A percentile compares a stretch with the other conserved stretches of the same genome.
Evolutionary conservation across 2,888 invertebrate genomes (phyloP).

Genomic region (Lymantria dispar): DNA sequence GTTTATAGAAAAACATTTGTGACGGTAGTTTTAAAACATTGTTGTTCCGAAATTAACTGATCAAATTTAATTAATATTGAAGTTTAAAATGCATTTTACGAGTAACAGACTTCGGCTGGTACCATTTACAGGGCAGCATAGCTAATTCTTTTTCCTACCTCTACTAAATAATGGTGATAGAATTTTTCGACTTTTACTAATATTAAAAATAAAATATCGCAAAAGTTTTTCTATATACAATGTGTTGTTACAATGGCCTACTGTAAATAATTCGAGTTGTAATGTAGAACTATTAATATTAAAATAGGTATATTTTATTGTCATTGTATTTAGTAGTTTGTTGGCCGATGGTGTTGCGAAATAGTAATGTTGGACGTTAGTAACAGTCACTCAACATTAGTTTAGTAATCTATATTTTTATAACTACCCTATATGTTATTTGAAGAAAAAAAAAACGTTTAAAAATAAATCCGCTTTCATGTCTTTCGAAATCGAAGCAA

Average conservation of each 20-base stretch:
- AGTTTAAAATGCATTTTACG: no score
- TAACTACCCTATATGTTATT: neutral
- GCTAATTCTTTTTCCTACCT: neutral
- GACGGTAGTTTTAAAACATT: neutral
- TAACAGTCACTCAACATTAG: neutral
- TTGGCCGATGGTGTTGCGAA: slow-evolving; percentile 10
- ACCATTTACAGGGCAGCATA: no score
- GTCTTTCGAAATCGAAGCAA: neutral
- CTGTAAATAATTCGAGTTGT: slow-evolving; percentile 31
- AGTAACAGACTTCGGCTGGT: no score
- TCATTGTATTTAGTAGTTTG: slow-evolving; percentile 16
- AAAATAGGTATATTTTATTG: slow-evolving; percentile 26
- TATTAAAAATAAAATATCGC: neutral
- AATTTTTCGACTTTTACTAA: neutral
- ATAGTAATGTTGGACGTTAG: neutral
- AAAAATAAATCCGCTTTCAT: neutral
- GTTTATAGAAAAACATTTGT: neutral
- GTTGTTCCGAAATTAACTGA: no score
- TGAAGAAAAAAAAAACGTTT: neutral
- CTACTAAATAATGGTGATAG: neutral
- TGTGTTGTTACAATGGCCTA: slow-evolving; percentile 26
- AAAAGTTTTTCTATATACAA: slow-evolving; percentile 10
- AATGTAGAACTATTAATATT: slow-evolving; percentile 13
- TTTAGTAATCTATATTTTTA: neutral
- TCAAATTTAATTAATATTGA: no score